A percentile compares a stretch with the other conserved stretches of the same genome.
Conservation (phyloP, 2,888 invertebrate species). For the Diaperis boleti region DNA sequence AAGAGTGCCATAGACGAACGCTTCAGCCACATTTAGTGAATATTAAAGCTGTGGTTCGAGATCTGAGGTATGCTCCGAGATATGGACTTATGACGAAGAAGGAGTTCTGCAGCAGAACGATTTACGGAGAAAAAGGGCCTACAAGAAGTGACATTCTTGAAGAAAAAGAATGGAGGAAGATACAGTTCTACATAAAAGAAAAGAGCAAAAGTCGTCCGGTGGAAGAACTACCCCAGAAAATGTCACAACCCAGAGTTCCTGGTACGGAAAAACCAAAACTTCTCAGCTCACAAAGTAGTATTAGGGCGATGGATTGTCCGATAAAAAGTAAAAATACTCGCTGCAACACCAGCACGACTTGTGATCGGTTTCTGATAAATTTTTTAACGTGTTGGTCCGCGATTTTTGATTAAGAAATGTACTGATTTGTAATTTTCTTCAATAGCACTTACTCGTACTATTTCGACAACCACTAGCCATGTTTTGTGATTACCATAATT, state of each 20-base stretch:
- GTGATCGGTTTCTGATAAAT: slow-evolving; percentile 61
- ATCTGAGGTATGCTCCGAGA: slow-evolving; percentile 65
- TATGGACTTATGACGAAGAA: slow-evolving; percentile 76
- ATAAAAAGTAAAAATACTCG: slow-evolving; percentile 43
- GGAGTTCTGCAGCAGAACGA: slow-evolving; percentile 68
- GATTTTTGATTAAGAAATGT: slow-evolving; percentile 61
- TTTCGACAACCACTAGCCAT: slow-evolving; percentile 34
- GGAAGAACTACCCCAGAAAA: slow-evolving; percentile 58
- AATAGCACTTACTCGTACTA: slow-evolving; percentile 16
- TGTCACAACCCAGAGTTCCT: slow-evolving; percentile 53
- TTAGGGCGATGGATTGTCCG: slow-evolving; percentile 41
- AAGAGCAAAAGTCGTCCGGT: slow-evolving; percentile 57
- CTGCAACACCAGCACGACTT: slow-evolving; percentile 49
- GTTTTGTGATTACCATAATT: slow-evolving; percentile 30
- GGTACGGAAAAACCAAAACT: slow-evolving; percentile 54
- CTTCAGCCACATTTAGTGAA: slow-evolving; percentile 68
- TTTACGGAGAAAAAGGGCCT: slow-evolving; percentile 62
- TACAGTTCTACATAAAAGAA: slow-evolving; percentile 60
- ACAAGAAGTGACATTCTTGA: slow-evolving; percentile 70
- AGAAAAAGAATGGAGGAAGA: slow-evolving; percentile 67
- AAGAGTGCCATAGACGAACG: slow-evolving; percentile 70
- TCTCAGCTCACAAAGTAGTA: slow-evolving; percentile 54
- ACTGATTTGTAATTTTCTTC: slow-evolving; percentile 7
- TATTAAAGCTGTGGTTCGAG: slow-evolving; percentile 67
- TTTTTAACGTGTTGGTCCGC: slow-evolving; percentile 63